Evolutionary conservation across 2,113 vertebrate species (phyloP), one percentile per base, ranked within the genome.

Genomic region (Pseudorectes ferrugineus): DNA sequence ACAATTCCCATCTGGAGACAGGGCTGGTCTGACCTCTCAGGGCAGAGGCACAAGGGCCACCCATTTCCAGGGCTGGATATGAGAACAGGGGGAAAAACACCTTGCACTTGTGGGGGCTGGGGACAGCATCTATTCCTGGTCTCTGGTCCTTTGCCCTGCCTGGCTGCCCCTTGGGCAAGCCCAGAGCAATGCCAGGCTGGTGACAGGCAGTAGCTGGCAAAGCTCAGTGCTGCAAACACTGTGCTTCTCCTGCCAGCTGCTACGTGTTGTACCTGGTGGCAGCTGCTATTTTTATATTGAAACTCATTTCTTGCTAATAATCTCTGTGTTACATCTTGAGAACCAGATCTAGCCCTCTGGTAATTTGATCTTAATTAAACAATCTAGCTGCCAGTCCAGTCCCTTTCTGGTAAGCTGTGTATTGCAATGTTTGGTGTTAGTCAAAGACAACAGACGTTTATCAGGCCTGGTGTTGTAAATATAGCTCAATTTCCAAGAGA

Each of bases 361-460:
- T 91, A 96, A 97, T 88, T 84, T 38, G 57, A 93, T 94, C 91
- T 93, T 96, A 93, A 96, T 95, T 93, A 97, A 97, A 96, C 85
- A 92, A 74, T 67, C 65, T 31, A 83, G 75, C 48, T 96, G 90
- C 85, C 88, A 86, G 84, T 93, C 90, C 79, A 57, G 79, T 88
- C 65, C 61, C 85, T 94, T 93, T 83, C 95, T 95, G 78, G 89
- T 90, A 83, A 95, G 57, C 46, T 25, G 9, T 88, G 79, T 48
- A 93, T 77, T 86, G 90, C 88, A 88, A 95, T 88, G 88, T 93
- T 94, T 88, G 82, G 85, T 75, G 57, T 92, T 96, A 97, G 92
- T 88, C 95, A 96, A 95, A 90, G 68, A 71, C 88, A 93, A 80
- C 79, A 93, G 79, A 52, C 29, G 25, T 65, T 89, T 95, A 91